Evolutionary conservation across 2,797 vertebrate genomes (phyloP).

Genomic region (Platalea minor): DNA sequence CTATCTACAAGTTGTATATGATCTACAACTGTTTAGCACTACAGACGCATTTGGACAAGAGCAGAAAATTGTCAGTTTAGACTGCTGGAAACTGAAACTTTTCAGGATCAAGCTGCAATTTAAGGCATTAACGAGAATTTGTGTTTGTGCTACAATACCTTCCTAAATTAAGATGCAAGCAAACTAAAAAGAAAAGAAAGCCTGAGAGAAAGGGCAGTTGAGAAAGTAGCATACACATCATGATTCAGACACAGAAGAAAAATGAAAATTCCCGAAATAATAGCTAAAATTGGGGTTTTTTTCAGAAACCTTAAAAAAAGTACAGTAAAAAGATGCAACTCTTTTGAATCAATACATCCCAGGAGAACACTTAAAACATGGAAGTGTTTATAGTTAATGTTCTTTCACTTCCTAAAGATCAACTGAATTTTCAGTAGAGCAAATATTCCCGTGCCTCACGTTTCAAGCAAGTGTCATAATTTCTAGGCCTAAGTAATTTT

Average conservation of each 20-base stretch:
- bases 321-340: neutral
- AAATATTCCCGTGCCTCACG: neutral
- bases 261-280: neutral
- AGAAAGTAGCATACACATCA: neutral
- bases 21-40: neutral
- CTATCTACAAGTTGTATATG: neutral
- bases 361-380: neutral
- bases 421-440: neutral
- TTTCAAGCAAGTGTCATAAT: neutral
- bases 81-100: neutral
- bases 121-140: neutral
- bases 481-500: slow-evolving; percentile 5
- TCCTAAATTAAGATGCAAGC: neutral
- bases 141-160: neutral
- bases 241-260: neutral
- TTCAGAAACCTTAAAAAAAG: neutral
- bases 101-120: neutral
- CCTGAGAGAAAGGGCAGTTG: neutral
- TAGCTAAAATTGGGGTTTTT: neutral
- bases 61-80: neutral
- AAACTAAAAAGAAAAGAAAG: neutral
- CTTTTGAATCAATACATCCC: neutral
- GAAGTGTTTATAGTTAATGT: neutral
- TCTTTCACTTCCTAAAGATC: neutral
- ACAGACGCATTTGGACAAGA: neutral